Base-by-base conservation (phyloP, 2,113 vertebrate species). In the Tyto alba region DNA sequence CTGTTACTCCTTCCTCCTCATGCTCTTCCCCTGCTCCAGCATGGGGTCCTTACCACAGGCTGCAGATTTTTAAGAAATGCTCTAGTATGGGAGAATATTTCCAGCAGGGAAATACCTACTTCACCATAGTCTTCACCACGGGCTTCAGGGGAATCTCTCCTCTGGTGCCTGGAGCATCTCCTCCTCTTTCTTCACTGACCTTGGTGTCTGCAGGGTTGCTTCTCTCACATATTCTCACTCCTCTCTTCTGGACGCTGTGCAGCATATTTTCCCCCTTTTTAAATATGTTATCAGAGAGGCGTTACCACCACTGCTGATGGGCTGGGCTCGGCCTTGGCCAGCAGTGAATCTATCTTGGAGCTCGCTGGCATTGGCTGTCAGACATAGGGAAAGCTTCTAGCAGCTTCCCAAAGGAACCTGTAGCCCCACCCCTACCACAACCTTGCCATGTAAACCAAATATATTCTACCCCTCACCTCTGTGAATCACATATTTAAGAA, bases 41-140 rank as follows among this genome's bases (percentile, higher is more conserved):
- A 0, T 11, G 23, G 12, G 0, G 0, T 50, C 29, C 25, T 63
- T 47, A 30, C 26, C 13, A 21, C 1, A 1, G 22, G 30, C 16
- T 38, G 14, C 5, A 60, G 15, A 38, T 59, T 20, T 60, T 48
- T 19, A 43, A 53, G n/a, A 40, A 40, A 56, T 69, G 16, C 14
- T 85, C 43, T 26, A 41, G 5, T 20, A 71, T 38, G 16, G 14
- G 14, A 38, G 5, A 64, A 36, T 45, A 32, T 16, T 40, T 81
- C 12, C 9, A 53, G 22, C 18, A 78, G 17, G 50, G 10, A 55
- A 79, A 41, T n/a, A 36, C 6, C 21, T 69, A 26, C 26, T 87
- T 43, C 52, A 64, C n/a, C 9, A 32, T 67, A 26, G 27, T 43
- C 57, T 73, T 64, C 30, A 26, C 11, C 25, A 60, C 1, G 4